These are phyloP conservation scores for Idaea straminata DNA, from an alignment of 2,888 invertebrate species.

Conservation along the genomic window DNA sequence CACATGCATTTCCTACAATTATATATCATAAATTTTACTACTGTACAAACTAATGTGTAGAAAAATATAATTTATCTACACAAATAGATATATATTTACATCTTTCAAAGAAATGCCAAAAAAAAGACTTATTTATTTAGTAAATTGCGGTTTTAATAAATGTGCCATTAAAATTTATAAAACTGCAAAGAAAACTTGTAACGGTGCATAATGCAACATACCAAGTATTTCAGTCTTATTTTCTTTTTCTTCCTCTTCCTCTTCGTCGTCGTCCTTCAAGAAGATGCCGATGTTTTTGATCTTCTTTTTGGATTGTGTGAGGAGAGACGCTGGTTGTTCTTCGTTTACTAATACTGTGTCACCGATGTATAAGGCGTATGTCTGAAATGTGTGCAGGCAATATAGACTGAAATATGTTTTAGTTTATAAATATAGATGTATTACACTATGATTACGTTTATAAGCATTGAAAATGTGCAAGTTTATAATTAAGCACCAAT, in stretches of 20 bases:
- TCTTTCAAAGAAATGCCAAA: background rate
- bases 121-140: background rate
- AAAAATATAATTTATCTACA: too few species aligned
- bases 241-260: constrained; percentile 90
- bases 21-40: too few species aligned
- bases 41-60: too few species aligned
- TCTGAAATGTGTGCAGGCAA: constrained; percentile 42
- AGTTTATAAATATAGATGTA: background rate
- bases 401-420: background rate
- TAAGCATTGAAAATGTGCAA: too few species aligned
- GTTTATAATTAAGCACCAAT: background rate
- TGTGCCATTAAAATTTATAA: background rate
- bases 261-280: constrained; percentile 93
- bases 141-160: background rate
- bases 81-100: too few species aligned
- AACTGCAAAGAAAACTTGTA: background rate
- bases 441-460: too few species aligned
- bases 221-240: constrained; percentile 88
- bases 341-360: constrained; percentile 98
- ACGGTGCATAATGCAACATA: constrained; percentile 36
- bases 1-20: too few species aligned
- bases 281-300: constrained; percentile 97
- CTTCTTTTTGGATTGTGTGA: constrained; percentile 96
- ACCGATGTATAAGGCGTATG: constrained; percentile 95
- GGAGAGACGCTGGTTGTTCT: constrained; percentile 89